These are phyloP conservation scores for Heliconius nattereri DNA, from an alignment of 1,140 invertebrate species.

Conservation along the genomic window DNA sequence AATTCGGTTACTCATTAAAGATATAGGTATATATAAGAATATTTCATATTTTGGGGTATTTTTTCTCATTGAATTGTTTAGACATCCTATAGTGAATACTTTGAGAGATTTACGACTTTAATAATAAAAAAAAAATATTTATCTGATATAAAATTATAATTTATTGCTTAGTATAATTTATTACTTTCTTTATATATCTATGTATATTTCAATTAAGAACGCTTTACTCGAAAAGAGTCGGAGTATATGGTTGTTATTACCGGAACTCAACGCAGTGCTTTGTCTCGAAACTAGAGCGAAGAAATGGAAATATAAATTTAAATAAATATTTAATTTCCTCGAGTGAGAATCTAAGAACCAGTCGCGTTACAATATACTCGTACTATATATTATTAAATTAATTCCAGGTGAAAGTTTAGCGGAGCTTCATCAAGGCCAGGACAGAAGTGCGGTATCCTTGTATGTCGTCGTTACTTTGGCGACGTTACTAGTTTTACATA, in stretches of 20 bases:
- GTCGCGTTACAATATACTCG: no score
- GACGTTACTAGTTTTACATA: conserved; percentile 56
- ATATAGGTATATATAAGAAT: not conserved
- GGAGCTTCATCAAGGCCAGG: conserved; percentile 65
- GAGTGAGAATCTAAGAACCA: no score
- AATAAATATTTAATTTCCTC: no score
- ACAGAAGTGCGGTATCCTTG: conserved; percentile 26
- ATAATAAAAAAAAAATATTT: not conserved
- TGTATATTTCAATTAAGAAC: not conserved
- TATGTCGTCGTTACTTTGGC: conserved; percentile 42
- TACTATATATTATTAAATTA: conserved; percentile 21
- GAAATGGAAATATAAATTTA: no score
- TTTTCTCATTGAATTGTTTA: not conserved
- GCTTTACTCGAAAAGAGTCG: not conserved
- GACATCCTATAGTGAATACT: not conserved
- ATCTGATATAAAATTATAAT: not conserved
- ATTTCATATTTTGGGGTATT: not conserved
- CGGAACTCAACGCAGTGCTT: no score
- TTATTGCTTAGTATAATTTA: not conserved
- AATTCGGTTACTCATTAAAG: no score
- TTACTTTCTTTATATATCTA: not conserved
- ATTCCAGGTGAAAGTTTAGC: conserved; percentile 70
- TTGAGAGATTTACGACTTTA: not conserved
- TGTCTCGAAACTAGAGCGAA: no score
- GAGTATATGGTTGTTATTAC: no score